Base-by-base conservation (phyloP, 1,140 invertebrate species). In the Parasteatoda tepidariorum region DNA sequence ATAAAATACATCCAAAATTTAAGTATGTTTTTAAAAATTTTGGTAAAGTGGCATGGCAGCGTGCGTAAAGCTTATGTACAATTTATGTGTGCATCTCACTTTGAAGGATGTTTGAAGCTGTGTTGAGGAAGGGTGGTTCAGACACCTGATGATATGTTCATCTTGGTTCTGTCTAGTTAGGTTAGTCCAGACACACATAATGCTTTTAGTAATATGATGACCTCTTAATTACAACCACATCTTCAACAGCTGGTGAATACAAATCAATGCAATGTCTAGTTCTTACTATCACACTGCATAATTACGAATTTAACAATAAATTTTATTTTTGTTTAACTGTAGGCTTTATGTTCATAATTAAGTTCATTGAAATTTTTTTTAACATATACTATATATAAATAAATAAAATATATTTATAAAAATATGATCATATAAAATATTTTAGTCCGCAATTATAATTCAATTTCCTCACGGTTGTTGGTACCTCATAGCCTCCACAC, bases 61-160 rank as follows among this genome's bases (percentile, higher is more conserved):
- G 30, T 64, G 13, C 61, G 41, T 41, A 26, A n/a, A 26, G 26
- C 24, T 68, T 41, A 48, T 68, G 7, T 68, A 68, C 66, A 68
- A 41, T 68, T 38, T 24, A 9, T 41, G 24, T 24, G 11, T 13
- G n/a, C 30, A 18, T 24, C 38, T n/a, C 38, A 13, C 0, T 18
- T 1, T 33, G 28, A 48, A 55, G 68, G 41, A 31, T 33, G n/a
- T 33, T n/a, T 26, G 55, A 22, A 41, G 66, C 34, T 11, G 41
- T 34, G 24, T 30, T 30, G 3, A 15, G 55, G 30, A 28, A 28
- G 26, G 28, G 4, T 28, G 73, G 73, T 61, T 11, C 33, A 41
- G 61, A 55, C 41, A 68, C 34, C 57, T 48, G 61, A 66, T 78
- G 76, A 79, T 79, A 79, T 79, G 76, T 79, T 64, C 76, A 79